Base-by-base conservation (phyloP, 1,140 invertebrate genomes). In the Copidosoma floridanum region DNA sequence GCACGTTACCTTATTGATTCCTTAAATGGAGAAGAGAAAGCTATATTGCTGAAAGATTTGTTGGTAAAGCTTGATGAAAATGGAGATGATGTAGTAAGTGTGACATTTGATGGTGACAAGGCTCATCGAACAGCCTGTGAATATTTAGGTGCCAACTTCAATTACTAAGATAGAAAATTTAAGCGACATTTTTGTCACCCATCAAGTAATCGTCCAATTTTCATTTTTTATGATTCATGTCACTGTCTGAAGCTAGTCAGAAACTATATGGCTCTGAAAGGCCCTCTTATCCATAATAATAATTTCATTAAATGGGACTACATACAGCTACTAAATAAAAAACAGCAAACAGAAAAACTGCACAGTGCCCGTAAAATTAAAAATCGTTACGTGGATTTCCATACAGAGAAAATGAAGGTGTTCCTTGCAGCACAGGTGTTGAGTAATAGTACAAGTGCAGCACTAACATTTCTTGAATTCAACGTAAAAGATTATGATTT, bases 331-430 rank as follows among this genome's bases (percentile, higher is more conserved):
- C n/a, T 61, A 46, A 32, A 37, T 5, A 12, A 46, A 38, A 48
- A 26, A 23, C 52, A 55, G 41, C 16, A 44, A 23, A 7, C 53
- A 47, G 44, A 61, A 27, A 43, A 24, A 5, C 47, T 66, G 11
- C 60, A 66, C 38, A 32, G 21, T 27, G 64, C 61, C 8, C 50
- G 32, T 35, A 54, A 41, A 65, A 57, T 67, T n/a, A 1, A 21
- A 10, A 29, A 50, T 18, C 47, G 63, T 20, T 57, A 65, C 37
- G 32, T 65, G 2, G 18, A 63, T 51, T 65, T 57, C 41, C 3
- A 35, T 11, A 65, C 61, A 2, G 61, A 67, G 40, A 65, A 65
- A 21, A 65, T 67, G 63, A 65, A 67, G 40, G 66, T 67, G 1
- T 63, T 47, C 18, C 51, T 67, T 32, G 66, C 66, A 20, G 63